Evolutionary conservation across 2,888 invertebrate species (phyloP), one percentile per base, ranked within the genome.

Genomic region (Melanophora roralis): DNA sequence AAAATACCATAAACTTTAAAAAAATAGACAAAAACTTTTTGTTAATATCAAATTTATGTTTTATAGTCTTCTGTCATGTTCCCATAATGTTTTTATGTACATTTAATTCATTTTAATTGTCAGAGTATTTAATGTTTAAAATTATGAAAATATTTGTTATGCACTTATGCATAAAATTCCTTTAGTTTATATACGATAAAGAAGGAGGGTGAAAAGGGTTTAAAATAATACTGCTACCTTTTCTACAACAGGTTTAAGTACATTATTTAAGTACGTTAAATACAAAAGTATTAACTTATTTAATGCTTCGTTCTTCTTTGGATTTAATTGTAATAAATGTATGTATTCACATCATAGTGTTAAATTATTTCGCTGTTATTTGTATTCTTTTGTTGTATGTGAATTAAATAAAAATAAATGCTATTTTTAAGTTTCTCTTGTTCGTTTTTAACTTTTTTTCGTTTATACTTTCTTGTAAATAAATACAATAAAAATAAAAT

Each of bases 331-430:
- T 57, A 12, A 36, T 36, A 34, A 53, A 36, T 45, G 45, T 19
- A 21, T 19, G 4, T 11, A 19, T 14, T 45, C 21, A 19, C 21
- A 45, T 19, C 16, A 60, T 32, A 12, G 32, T 32, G 45, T 32
- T 60, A 45, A 60, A 43, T 45, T 45, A 60, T 62, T 36, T 62
- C 19, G 32, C 47, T 47, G 19, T 21, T 47, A 47, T 62, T 43
- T 59, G 40, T 47, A 47, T 62, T 21, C 21, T 62, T 62, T 47
- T 47, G 47, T 47, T 62, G 21, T 21, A 47, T 62, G 62, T 34
- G 47, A 62, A 36, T 62, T 47, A 62, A 62, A 47, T 62, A 62
- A 62, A 47, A 36, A 62, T 62, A 62, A 62, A 47, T 36, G 62
- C n/a, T 36, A 62, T 62, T 47, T 47, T 62, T 62, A 62, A 47